A percentile compares a stretch with the other conserved stretches of the same genome.
phyloP scores from a whole-genome alignment of 2,888 invertebrate genomes.

The Candidula unifasciata region DNA sequence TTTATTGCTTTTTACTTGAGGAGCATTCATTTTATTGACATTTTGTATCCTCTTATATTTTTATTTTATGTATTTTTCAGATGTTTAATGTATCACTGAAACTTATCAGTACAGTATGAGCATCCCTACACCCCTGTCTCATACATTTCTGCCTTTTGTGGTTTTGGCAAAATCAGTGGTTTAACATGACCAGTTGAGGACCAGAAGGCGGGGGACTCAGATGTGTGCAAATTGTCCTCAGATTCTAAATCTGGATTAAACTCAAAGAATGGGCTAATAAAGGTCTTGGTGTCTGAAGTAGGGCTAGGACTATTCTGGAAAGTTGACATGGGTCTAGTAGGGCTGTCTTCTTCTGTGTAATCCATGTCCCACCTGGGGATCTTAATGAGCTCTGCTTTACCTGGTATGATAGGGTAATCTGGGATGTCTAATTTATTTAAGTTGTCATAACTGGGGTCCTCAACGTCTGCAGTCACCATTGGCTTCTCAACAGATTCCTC shows the following conservation, averaged over 20 bases:
- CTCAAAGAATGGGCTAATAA: slow-evolving; percentile 13
- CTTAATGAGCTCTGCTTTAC: slow-evolving; percentile 38
- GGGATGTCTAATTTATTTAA: slow-evolving; percentile 55
- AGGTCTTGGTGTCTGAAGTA: neutral
- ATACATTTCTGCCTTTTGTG: slow-evolving; percentile 54
- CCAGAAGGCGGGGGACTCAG: slow-evolving; percentile 33
- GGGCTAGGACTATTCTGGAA: slow-evolving; percentile 48
- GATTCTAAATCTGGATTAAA: neutral
- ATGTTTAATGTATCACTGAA: too few species aligned
- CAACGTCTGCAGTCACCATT: slow-evolving; percentile 29
- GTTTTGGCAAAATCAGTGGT: slow-evolving; percentile 48
- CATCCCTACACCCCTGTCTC: slow-evolving; percentile 51
- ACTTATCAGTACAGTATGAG: neutral
- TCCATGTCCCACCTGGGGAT: slow-evolving; percentile 50
- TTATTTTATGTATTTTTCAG: too few species aligned
- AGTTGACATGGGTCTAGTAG: slow-evolving; percentile 51
- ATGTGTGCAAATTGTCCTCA: slow-evolving; percentile 7
- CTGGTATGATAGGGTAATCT: slow-evolving; percentile 47
- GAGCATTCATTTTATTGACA: too few species aligned
- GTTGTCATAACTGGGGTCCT: slow-evolving; percentile 55
- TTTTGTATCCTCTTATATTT: too few species aligned
- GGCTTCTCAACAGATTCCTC: slow-evolving; percentile 66
- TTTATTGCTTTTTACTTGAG: too few species aligned
- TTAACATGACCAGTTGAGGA: slow-evolving; percentile 29
- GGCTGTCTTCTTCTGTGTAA: slow-evolving; percentile 37